A percentile compares a stretch with the other conserved stretches of the same genome.
Conservation (phyloP, 2,888 invertebrate genomes). For the Hofmannophila pseudospretella region DNA sequence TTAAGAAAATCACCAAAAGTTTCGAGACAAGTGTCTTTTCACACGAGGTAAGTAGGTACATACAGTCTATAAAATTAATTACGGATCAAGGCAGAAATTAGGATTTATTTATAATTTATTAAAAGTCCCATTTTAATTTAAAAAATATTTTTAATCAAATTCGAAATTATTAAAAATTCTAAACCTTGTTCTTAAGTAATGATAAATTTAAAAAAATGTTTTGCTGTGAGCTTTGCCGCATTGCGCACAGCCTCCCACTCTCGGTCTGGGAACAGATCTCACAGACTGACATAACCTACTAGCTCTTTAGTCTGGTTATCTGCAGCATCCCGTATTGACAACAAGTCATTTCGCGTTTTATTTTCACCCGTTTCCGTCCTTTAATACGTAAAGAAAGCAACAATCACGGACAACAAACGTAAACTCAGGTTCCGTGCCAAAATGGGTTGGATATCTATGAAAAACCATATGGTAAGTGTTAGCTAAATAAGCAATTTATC, state of each 20-base stretch:
- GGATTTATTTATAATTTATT: too few species aligned
- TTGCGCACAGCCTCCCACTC: slow-evolving; percentile 72
- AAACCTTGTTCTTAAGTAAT: slow-evolving; percentile 22
- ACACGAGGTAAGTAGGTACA: too few species aligned
- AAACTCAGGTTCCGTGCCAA: slow-evolving; percentile 55
- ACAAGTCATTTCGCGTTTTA: slow-evolving; percentile 16
- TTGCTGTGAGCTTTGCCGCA: slow-evolving; percentile 60
- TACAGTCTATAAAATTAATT: too few species aligned
- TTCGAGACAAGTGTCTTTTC: too few species aligned
- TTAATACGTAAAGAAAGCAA: slow-evolving; percentile 17
- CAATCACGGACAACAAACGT: slow-evolving; percentile 51
- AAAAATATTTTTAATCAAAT: too few species aligned
- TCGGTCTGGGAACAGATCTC: slow-evolving; percentile 68
- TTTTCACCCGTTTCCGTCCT: slow-evolving; percentile 23
- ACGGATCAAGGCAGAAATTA: too few species aligned
- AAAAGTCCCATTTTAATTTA: too few species aligned
- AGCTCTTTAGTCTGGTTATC: slow-evolving; percentile 25
- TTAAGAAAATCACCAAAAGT: too few species aligned
- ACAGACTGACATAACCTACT: slow-evolving; percentile 61
- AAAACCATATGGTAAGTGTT: slow-evolving; percentile 71
- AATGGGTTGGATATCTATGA: slow-evolving; percentile 75
- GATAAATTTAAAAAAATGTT: too few species aligned
- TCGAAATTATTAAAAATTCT: too few species aligned
- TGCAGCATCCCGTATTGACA: slow-evolving; percentile 19
- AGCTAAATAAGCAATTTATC: too few species aligned